Evolutionary conservation across 2,113 vertebrate genomes (phyloP), one percentile per base, ranked within the genome.

Genomic region (Lophius piscatorius): DNA sequence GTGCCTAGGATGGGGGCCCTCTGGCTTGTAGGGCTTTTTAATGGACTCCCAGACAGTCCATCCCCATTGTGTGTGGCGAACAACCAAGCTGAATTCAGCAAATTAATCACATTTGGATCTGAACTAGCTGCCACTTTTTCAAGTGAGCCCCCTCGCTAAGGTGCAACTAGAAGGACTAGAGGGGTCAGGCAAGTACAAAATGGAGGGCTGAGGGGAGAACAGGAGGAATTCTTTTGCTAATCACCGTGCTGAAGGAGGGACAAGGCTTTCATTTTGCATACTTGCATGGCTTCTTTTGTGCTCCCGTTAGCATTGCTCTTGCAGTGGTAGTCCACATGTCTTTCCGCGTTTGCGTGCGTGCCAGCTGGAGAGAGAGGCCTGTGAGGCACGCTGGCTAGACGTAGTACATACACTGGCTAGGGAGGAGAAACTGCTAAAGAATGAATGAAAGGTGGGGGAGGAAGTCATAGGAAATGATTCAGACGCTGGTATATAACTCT

Each of bases 21-120:
- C 69, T 84, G 76, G 80, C 78, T 83, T 68, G 81, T 80, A 68
- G 88, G 83, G 90, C 88, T 63, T 92, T 91, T 93, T 90, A 89
- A 94, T 95, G 83, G 91, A 94, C 92, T 94, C 88, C 86, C 64
- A 83, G 80, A 84, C 70, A 94, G 91, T 94, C 89, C 91, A 93
- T 95, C 94, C 80, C 85, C 73, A 92, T 96, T 95, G 92, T 94
- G 81, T 85, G 65, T 46, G 65, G 80, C 84, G 90, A 84, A 90
- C 90, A 91, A 90, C 84, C 78, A 81, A 11, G 50, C 76, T 93
- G 92, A 96, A 94, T 93, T 87, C 88, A 76, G 85, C 91, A 95
- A 94, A 96, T 96, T 93, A 95, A 97, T 97, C 94, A 96, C 92
- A 94, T 92, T 91, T 92, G 84, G 84, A 13, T 14, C 56, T 65